Conservation (phyloP, 2,888 invertebrate genomes). For the Andricus quercusramuli region DNA sequence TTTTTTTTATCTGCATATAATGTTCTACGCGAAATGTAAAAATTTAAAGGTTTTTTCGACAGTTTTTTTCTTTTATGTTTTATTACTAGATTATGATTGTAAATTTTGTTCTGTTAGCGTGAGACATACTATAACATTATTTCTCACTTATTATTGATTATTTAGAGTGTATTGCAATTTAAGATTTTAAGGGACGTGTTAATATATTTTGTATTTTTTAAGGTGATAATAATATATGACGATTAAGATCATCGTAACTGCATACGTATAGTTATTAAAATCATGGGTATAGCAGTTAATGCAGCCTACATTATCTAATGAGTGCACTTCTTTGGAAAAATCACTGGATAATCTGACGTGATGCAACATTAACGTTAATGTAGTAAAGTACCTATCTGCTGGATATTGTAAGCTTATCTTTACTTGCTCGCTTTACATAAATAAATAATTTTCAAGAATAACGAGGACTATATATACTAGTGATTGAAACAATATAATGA, state of each 20-base stretch:
- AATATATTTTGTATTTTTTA: too few species aligned
- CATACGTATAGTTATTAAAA: not conserved
- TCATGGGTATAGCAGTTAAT: not conserved
- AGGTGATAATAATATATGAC: not conserved
- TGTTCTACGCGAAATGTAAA: too few species aligned
- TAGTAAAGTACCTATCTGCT: not conserved
- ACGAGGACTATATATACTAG: too few species aligned
- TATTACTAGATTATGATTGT: not conserved
- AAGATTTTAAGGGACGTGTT: too few species aligned
- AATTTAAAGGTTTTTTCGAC: too few species aligned
- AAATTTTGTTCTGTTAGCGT: too few species aligned
- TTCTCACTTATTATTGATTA: too few species aligned
- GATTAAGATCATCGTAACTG: not conserved
- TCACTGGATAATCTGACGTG: not conserved
- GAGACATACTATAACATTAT: too few species aligned
- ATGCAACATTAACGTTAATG: not conserved
- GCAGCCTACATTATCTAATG: not conserved
- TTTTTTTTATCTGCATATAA: too few species aligned
- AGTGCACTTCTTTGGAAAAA: not conserved
- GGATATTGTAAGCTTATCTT: not conserved
- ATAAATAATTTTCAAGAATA: not conserved
- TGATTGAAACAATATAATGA: not conserved
- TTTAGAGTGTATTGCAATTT: too few species aligned
- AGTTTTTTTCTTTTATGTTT: not conserved
- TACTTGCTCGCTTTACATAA: not conserved